Conservation (phyloP, 2,888 invertebrate species). For the Hyposoter dolosus region DNA sequence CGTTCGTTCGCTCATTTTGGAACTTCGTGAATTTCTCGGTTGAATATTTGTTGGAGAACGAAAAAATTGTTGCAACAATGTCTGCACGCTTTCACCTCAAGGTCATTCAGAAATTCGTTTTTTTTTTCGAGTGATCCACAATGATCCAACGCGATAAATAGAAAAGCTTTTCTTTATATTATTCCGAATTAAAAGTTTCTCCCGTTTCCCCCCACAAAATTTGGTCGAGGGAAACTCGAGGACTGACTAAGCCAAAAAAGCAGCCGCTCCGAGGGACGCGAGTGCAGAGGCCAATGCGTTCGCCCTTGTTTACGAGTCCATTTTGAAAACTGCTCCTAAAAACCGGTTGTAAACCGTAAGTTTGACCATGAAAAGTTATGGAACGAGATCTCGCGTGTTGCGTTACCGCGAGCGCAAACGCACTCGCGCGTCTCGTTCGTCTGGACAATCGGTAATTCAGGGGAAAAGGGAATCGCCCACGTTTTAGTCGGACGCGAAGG, state of each 20-base stretch:
- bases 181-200: not conserved
- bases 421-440: not conserved
- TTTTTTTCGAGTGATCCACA: not conserved
- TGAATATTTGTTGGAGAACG: no score
- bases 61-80: not conserved
- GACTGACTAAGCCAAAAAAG: not conserved
- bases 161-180: not conserved
- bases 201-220: not conserved
- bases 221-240: not conserved
- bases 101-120: not conserved
- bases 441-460: not conserved
- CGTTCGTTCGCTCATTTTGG: not conserved
- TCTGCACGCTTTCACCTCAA: not conserved
- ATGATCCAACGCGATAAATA: not conserved
- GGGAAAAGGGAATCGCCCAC: not conserved
- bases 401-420: slow-evolving; percentile 33
- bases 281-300: slow-evolving; percentile 6
- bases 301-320: slow-evolving; percentile 57
- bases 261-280: not conserved
- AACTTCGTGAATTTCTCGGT: not conserved
- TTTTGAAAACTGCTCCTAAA: slow-evolving; percentile 61
- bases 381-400: slow-evolving; percentile 49
- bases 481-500: not conserved
- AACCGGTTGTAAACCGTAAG: slow-evolving; percentile 64
- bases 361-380: slow-evolving; percentile 69